phyloP scores from a whole-genome alignment of 2,113 vertebrate genomes.

The Pao palembangensis region DNA sequence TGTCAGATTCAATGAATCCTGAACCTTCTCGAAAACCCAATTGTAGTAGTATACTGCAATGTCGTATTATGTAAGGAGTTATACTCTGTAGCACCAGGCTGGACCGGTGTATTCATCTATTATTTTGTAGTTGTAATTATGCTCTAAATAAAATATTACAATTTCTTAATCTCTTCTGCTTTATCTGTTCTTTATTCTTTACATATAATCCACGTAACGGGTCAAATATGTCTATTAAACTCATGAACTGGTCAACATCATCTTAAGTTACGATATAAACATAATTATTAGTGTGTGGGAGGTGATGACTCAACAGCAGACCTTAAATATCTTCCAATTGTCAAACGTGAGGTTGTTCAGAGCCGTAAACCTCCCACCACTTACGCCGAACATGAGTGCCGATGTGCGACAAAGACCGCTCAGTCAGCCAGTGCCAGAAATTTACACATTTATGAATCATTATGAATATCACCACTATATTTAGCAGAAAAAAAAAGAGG shows the following conservation, averaged over 20 bases:
- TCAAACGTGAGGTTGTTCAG: conserved; percentile 2
- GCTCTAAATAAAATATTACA: conserved; percentile 20
- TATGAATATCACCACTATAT: not conserved
- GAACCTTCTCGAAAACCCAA: conserved; percentile 59
- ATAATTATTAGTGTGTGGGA: conserved; percentile 11
- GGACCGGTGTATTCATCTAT: conserved; percentile 59
- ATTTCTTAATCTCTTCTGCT: conserved; percentile 3
- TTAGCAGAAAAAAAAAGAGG: conserved; percentile 15
- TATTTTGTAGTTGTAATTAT: conserved; percentile 17
- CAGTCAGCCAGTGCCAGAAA: not conserved
- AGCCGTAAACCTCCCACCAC: conserved; percentile 11
- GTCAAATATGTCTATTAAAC: not conserved
- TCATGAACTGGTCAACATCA: conserved; percentile 1
- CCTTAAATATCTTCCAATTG: conserved; percentile 1
- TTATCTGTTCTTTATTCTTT: not conserved
- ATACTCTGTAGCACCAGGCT: conserved; percentile 71
- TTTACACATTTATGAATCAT: conserved; percentile 13
- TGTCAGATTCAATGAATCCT: conserved; percentile 77
- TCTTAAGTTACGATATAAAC: conserved; percentile 16
- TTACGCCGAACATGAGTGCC: not conserved
- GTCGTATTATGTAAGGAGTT: conserved; percentile 67
- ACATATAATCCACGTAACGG: not conserved
- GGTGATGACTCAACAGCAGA: conserved; percentile 28
- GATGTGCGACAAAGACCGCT: conserved; percentile 11
- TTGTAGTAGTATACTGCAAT: conserved; percentile 75